Percentiles rank a stretch among this genome's conserved stretches.
phyloP scores from a whole-genome alignment of 2,797 vertebrate genomes.

The Chromis chromis region DNA sequence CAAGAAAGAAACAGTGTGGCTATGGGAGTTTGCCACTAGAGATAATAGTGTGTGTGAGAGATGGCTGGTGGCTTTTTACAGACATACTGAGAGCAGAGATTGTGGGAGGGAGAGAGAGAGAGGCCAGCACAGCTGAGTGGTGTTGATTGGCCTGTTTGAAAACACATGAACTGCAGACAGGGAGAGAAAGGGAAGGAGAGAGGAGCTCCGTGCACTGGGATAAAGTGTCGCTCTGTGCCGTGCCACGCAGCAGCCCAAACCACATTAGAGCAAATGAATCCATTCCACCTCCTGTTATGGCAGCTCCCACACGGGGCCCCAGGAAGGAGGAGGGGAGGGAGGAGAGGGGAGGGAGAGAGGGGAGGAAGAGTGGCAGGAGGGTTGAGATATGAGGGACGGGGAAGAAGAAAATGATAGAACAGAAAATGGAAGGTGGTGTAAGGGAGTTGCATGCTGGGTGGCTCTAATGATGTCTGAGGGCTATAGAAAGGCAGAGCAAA shows the following conservation, averaged over 20 bases:
- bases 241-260: constrained; percentile 86
- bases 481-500: constrained; percentile 66
- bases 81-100: constrained; percentile 67
- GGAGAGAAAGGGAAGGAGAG: constrained; percentile 49
- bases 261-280: constrained; percentile 88
- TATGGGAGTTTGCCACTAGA: constrained; percentile 62
- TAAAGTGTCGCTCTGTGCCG: constrained; percentile 82
- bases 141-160: constrained; percentile 90
- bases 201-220: constrained; percentile 70
- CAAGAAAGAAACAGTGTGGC: constrained; percentile 37
- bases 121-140: constrained; percentile 80
- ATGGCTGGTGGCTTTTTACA: constrained; percentile 75
- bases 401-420: constrained; percentile 78
- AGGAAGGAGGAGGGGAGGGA: constrained; percentile 59
- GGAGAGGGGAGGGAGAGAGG: constrained; percentile 32
- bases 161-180: constrained; percentile 85
- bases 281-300: constrained; percentile 88
- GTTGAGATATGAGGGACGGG: constrained; percentile 73
- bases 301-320: constrained; percentile 79
- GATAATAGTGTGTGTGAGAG: constrained; percentile 58
- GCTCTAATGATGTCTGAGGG: constrained; percentile 82
- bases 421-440: constrained; percentile 79
- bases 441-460: constrained; percentile 77
- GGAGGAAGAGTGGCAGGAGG: constrained; percentile 69
- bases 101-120: constrained; percentile 67